Evolutionary conservation across 2,888 invertebrate species (phyloP).

Genomic region (Calameuta filiformis): DNA sequence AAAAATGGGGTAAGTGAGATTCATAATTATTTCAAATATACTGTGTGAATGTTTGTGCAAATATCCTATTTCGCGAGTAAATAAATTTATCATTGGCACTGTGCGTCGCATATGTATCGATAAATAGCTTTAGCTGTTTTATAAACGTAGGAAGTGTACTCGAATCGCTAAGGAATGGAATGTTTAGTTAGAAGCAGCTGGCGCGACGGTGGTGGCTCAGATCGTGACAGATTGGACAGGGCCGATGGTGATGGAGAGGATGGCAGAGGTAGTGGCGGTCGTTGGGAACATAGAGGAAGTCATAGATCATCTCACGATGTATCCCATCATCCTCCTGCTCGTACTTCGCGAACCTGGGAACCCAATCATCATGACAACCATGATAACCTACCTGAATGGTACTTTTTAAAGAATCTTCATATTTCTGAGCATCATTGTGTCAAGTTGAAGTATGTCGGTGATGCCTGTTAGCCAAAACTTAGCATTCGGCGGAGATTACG

Average conservation of each 20-base stretch:
- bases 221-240: conserved; percentile 56
- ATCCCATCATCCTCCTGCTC: conserved; percentile 56
- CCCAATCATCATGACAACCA: conserved; percentile 65
- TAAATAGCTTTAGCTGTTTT: conserved; percentile 7
- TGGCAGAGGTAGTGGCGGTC: conserved; percentile 44
- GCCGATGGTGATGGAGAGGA: conserved; percentile 50
- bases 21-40: background rate
- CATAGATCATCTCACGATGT: conserved; percentile 60
- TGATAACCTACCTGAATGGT: conserved; percentile 70
- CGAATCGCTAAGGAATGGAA: conserved; percentile 12
- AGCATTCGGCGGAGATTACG: conserved; percentile 32
- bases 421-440: background rate
- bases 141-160: background rate
- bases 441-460: conserved; percentile 17
- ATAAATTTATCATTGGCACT: background rate
- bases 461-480: conserved; percentile 39
- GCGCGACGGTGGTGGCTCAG: conserved; percentile 65
- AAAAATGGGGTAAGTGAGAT: conserved; percentile 70
- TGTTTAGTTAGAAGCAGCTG: conserved; percentile 63
- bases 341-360: conserved; percentile 60
- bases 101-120: background rate
- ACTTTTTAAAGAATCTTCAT: conserved; percentile 22
- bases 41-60: background rate
- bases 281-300: conserved; percentile 61
- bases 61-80: background rate